Evolutionary conservation across 2,888 invertebrate species (phyloP).

Genomic region (Cryptocephalus primarius): DNA sequence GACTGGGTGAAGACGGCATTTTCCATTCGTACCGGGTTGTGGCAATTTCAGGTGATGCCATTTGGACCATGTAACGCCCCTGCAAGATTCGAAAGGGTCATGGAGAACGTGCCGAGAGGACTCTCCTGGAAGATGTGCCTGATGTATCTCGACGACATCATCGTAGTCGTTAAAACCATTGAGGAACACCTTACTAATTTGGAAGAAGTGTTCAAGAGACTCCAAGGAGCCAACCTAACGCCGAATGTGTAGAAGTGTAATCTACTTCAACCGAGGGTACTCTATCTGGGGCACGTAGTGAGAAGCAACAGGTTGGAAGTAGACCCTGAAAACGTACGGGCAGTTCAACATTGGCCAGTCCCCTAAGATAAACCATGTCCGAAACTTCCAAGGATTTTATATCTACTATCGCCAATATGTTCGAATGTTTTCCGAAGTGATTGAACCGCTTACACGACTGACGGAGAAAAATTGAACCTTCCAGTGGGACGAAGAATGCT

Average conservation of each 20-base stretch:
- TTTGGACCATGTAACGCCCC: background rate
- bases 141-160: constrained; percentile 17
- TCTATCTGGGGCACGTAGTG: background rate
- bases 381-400: no score
- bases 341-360: constrained; percentile 1
- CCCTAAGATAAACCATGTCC: background rate
- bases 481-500: no score
- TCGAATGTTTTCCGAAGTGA: no score
- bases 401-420: no score
- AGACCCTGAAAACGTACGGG: background rate
- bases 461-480: no score
- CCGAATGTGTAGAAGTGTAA: constrained; percentile 4
- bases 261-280: constrained; percentile 1
- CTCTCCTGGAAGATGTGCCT: constrained; percentile 10
- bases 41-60: background rate
- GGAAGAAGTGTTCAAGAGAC: constrained; percentile 4
- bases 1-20: background rate
- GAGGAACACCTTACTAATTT: constrained; percentile 11
- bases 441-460: no score
- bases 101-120: constrained; percentile 13
- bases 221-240: background rate
- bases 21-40: background rate
- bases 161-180: constrained; percentile 10
- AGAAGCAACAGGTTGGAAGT: background rate
- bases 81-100: background rate